Evolutionary conservation across 2,797 vertebrate genomes (phyloP), one percentile per base, ranked within the genome.

Genomic region (Alectoris magna): DNA sequence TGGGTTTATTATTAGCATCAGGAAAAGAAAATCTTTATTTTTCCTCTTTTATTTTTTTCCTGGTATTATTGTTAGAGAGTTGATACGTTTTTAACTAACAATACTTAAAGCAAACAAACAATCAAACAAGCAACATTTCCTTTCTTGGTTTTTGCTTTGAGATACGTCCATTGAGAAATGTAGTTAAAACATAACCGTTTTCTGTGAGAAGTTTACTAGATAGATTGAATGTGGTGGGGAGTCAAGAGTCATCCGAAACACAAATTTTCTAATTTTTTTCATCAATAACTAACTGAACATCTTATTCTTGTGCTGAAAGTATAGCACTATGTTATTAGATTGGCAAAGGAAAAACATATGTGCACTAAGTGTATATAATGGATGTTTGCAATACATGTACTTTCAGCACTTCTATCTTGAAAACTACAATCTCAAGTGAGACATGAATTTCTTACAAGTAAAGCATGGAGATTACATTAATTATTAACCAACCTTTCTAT

Each of bases 401-500:
- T 76, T 67, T 27, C 83, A 87, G 64, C 71, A 84, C 39, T 34
- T 77, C 78, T 44, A 1, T 59, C 69, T 51, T 17, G 21, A 94
- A 87, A 91, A 90, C 41, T 27, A 15, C 27, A 62, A 66, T 48
- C 88, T 90, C 90, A 74, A 90, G 72, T 75, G 78, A 88, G 83
- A 91, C 55, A 56, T 4, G 8, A 88, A 46, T 63, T 66, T 34
- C 69, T 74, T 44, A 78, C 62, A 74, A 91, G 80, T 15, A 74
- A 88, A 87, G 72, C 19, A 49, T 59, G 55, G 69, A 91, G 31
- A 83, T 72, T 72, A 67, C 6, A 56, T 95, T 80, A 44, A 88
- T 91, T 95, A 93, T 94, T 93, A 59, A 95, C 34, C 55, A 89
- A 17, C 22, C 13, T 83, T 66, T 92, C 84, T 69, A 77, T 62